Evolutionary conservation across 2,888 invertebrate genomes (phyloP).

Genomic region (Dioctria rufipes): DNA sequence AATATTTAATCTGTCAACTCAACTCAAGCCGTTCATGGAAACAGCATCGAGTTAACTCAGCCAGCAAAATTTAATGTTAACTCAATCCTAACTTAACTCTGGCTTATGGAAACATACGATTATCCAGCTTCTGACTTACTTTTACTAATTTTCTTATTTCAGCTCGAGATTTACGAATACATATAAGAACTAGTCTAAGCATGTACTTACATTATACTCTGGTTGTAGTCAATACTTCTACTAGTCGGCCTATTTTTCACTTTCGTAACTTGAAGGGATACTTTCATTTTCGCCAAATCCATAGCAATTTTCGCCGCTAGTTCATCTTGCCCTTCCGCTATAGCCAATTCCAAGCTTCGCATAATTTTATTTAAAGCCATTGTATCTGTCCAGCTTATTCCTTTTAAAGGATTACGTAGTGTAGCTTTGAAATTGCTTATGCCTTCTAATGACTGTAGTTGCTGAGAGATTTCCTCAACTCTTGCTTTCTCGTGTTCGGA

Average conservation of each 20-base stretch:
- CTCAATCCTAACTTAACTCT: too few species aligned
- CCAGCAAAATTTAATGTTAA: too few species aligned
- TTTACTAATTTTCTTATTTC: too few species aligned
- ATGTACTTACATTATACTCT: constrained; percentile 55
- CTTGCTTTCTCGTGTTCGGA: constrained; percentile 53
- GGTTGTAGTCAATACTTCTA: constrained; percentile 49
- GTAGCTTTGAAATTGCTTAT: constrained; percentile 60
- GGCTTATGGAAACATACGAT: too few species aligned
- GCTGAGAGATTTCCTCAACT: constrained; percentile 59
- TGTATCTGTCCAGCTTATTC: constrained; percentile 72
- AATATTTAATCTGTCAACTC: too few species aligned
- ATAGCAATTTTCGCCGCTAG: constrained; percentile 84
- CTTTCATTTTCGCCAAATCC: constrained; percentile 82
- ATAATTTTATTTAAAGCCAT: constrained; percentile 77
- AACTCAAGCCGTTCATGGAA: too few species aligned
- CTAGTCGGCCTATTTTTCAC: constrained; percentile 64
- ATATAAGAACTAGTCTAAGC: too few species aligned
- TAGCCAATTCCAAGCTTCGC: constrained; percentile 82
- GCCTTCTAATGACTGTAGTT: constrained; percentile 60
- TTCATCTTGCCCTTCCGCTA: constrained; percentile 82
- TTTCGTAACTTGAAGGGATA: constrained; percentile 81
- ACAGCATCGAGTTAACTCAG: too few species aligned
- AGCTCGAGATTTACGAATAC: too few species aligned
- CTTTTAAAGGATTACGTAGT: constrained; percentile 37
- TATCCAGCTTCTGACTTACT: too few species aligned